Percentiles rank a stretch among this genome's conserved stretches.
phyloP scores from a whole-genome alignment of 2,888 invertebrate genomes.

The Leptarthrus brevirostris region DNA sequence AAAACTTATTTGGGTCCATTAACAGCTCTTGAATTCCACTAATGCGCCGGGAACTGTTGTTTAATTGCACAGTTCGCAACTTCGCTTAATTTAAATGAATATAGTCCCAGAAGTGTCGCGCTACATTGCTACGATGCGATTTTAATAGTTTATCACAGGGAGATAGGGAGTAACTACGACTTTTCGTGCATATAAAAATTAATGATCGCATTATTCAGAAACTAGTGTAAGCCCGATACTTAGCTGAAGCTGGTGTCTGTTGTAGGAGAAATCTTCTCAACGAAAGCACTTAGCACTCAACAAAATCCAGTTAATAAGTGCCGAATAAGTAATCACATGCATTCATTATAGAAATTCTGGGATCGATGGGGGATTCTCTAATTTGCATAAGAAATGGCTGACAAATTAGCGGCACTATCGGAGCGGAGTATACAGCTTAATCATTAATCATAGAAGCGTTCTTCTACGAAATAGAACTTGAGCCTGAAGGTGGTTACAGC shows the following conservation, averaged over 20 bases:
- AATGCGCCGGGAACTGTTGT: not conserved
- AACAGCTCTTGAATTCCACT: slow-evolving; percentile 21
- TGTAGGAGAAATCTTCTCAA: not conserved
- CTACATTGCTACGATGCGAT: not conserved
- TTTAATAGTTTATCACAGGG: slow-evolving; percentile 1
- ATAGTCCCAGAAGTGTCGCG: not conserved
- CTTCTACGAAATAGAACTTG: not conserved
- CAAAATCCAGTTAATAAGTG: slow-evolving; percentile 23
- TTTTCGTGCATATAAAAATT: slow-evolving; percentile 28
- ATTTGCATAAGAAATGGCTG: slow-evolving; percentile 43
- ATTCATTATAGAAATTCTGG: slow-evolving; percentile 36
- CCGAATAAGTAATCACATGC: slow-evolving; percentile 35
- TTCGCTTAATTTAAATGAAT: slow-evolving; percentile 3
- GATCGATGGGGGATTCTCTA: slow-evolving; percentile 31
- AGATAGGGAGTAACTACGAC: not conserved
- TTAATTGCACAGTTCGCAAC: not conserved
- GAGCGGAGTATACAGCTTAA: slow-evolving; percentile 18
- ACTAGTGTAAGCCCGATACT: too few species aligned
- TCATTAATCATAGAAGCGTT: slow-evolving; percentile 10
- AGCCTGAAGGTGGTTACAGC: not conserved
- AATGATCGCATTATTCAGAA: slow-evolving; percentile 25
- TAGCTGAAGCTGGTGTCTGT: not conserved
- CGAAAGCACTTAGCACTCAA: not conserved
- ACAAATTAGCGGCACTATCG: slow-evolving; percentile 35
- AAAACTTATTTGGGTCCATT: slow-evolving; percentile 7